Conservation (phyloP, 2,113 vertebrate species). For the Gallinago paraguaiae region DNA sequence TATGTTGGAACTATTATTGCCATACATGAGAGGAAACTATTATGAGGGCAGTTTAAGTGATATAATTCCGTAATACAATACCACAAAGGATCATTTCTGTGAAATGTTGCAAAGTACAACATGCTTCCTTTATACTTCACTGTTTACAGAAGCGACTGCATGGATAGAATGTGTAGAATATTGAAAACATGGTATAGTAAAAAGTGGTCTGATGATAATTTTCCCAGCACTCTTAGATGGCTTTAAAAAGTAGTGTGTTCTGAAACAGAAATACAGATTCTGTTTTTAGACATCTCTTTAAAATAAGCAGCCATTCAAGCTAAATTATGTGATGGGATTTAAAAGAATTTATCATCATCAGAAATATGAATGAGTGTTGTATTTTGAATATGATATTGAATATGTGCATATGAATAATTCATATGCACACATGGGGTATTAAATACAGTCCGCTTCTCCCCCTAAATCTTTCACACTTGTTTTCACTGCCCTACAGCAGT, state of each 20-base stretch:
- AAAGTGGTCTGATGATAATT: not conserved
- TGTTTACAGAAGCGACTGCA: not conserved
- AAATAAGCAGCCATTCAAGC: not conserved
- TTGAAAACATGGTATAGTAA: not conserved
- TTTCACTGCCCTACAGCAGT: not conserved
- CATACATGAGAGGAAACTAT: not conserved
- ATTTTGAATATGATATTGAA: not conserved
- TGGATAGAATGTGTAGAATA: fast-evolving
- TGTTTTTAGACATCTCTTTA: not conserved
- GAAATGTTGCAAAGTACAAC: not conserved
- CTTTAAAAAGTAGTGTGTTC: not conserved
- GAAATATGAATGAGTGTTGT: not conserved
- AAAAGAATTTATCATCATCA: not conserved
- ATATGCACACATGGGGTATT: not conserved
- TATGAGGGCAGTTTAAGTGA: not conserved
- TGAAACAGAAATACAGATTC: not conserved
- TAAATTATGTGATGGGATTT: not conserved
- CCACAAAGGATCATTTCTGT: not conserved
- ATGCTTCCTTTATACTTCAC: not conserved
- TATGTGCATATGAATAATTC: not conserved
- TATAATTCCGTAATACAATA: not conserved
- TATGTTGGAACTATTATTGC: not conserved
- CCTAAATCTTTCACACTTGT: not conserved
- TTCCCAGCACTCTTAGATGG: not conserved
- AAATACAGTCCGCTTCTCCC: not conserved